Evolutionary conservation across 2,797 vertebrate species (phyloP).

Genomic region (Scolopax bukidnonensis): DNA sequence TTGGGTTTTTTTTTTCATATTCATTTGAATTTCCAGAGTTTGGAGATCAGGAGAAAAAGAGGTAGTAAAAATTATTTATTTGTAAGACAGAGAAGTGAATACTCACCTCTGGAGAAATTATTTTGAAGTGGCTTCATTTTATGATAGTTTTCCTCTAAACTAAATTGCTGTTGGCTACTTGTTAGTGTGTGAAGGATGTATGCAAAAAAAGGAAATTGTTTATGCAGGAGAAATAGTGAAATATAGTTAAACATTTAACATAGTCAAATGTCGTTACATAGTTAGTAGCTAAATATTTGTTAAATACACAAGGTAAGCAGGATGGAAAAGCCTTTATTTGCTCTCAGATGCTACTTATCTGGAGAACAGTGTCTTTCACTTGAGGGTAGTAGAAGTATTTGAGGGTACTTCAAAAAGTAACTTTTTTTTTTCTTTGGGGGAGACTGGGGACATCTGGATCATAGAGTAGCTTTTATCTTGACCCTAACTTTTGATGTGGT

Average conservation of each 20-base stretch:
- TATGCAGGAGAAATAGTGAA: neutral
- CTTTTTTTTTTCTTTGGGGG: neutral
- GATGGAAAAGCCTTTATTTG: neutral
- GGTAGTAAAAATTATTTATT: neutral
- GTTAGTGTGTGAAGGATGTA: neutral
- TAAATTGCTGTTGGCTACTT: neutral
- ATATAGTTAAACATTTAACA: neutral
- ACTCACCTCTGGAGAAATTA: neutral
- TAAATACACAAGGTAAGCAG: neutral
- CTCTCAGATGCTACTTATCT: neutral
- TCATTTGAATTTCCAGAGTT: neutral
- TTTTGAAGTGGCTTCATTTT: neutral
- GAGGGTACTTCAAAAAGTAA: neutral
- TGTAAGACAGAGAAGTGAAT: neutral
- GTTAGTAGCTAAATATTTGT: neutral
- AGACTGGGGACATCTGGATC: neutral
- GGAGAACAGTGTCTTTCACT: neutral
- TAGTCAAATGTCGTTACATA: neutral
- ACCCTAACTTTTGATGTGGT: neutral
- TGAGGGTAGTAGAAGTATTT: neutral
- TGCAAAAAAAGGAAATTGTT: neutral
- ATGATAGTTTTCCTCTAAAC: neutral
- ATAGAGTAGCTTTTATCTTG: neutral
- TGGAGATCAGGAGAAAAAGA: neutral
- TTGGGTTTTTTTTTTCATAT: neutral